phyloP scores from a whole-genome alignment of 2,113 vertebrate species.

The Campylomormyrus numenius region DNA sequence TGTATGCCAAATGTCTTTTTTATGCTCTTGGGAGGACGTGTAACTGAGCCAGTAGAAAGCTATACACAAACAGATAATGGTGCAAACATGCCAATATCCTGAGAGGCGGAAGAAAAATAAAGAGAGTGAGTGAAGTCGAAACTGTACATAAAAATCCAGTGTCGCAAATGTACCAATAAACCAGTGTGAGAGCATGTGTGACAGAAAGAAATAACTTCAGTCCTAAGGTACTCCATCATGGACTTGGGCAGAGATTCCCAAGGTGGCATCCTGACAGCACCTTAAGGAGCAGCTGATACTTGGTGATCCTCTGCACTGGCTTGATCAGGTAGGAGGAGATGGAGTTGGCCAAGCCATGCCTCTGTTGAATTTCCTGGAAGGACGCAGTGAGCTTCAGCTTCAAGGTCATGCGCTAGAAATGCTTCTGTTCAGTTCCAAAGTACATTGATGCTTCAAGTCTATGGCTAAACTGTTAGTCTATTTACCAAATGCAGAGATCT shows the following conservation, averaged over 20 bases:
- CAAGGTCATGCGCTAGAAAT: neutral
- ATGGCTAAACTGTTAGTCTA: neutral
- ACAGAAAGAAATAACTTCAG: neutral
- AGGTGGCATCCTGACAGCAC: slow-evolving; percentile 48
- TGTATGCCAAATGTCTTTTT: neutral
- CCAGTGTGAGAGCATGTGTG: neutral
- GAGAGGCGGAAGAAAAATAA: neutral
- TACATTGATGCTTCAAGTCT: neutral
- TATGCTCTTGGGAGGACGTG: neutral
- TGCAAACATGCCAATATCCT: neutral
- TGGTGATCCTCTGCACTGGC: slow-evolving; percentile 95
- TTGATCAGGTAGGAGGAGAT: slow-evolving; percentile 97
- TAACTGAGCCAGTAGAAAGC: neutral
- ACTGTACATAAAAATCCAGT: neutral
- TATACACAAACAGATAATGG: neutral
- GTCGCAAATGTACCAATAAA: no score
- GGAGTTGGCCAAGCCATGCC: slow-evolving; percentile 88
- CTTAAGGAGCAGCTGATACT: slow-evolving; percentile 96
- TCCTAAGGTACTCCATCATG: neutral
- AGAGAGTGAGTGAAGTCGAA: neutral
- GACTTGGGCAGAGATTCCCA: neutral
- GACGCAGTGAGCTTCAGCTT: neutral
- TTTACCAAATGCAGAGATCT: neutral
- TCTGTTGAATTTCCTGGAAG: slow-evolving; percentile 87
- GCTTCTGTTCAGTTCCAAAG: neutral